Evolutionary conservation across 2,888 invertebrate genomes (phyloP).

Genomic region (Argyresthia albistria): DNA sequence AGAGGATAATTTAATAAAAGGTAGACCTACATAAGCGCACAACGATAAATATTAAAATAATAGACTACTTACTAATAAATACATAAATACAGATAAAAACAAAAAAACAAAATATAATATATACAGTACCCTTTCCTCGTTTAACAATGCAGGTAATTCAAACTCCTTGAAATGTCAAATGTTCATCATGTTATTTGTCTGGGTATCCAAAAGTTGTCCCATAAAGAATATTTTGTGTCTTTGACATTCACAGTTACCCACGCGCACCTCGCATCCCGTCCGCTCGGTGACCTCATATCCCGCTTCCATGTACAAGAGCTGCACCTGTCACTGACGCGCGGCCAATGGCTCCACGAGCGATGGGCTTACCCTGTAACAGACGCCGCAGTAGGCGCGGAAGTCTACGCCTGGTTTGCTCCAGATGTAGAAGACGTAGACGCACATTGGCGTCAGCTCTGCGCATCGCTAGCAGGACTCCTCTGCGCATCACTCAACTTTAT

Average conservation of each 20-base stretch:
- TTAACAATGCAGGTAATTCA: too few species aligned
- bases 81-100: too few species aligned
- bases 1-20: too few species aligned
- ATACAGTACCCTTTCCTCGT: too few species aligned
- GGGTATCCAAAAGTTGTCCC: too few species aligned
- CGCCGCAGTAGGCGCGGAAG: conserved; percentile 94
- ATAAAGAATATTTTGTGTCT: not conserved
- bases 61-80: too few species aligned
- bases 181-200: too few species aligned
- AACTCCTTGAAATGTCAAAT: too few species aligned
- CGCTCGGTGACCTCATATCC: conserved; percentile 89
- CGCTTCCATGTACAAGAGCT: conserved; percentile 90
- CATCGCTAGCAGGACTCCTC: conserved; percentile 93
- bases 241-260: conserved; percentile 77
- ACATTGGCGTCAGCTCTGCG: conserved; percentile 91
- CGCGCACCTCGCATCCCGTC: conserved; percentile 89
- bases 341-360: conserved; percentile 91
- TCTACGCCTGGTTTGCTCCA: conserved; percentile 92
- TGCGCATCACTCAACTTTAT: conserved; percentile 98
- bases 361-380: conserved; percentile 96
- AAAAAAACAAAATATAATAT: too few species aligned
- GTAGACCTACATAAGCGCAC: too few species aligned
- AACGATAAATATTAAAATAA: too few species aligned
- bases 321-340: conserved; percentile 93
- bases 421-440: conserved; percentile 79